Evolutionary conservation across 2,888 invertebrate species (phyloP), one percentile per base, ranked within the genome.

Genomic region (Nomada lathburiana): DNA sequence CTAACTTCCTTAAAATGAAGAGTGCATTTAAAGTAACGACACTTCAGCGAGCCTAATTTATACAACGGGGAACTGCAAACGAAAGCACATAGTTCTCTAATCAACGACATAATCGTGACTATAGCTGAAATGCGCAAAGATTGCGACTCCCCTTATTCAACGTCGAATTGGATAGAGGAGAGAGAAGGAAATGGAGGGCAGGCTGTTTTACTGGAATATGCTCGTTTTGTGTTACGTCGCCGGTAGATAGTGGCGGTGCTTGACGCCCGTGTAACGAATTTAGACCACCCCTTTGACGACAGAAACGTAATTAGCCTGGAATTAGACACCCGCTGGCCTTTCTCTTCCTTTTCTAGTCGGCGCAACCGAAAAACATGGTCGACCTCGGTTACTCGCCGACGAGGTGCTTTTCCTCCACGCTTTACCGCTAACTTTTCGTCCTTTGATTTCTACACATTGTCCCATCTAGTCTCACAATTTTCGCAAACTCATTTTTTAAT

Each of bases 231-330:
- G 76, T 83, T 76, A 63, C 67, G 55, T 82, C 64, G 70, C 42
- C 60, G 59, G 52, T 55, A 73, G 74, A 84, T 81, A 82, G 69
- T 44, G 79, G 13, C 68, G 69, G 62, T 67, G 74, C 82, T 86
- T 83, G 88, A 84, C 89, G 86, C 85, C 86, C 80, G 82, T 80
- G 52, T 88, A 90, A 91, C 88, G 85, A 92, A 89, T 88, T 91
- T 91, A 90, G 87, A 88, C 90, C 89, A 85, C 87, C 88, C 85
- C 89, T 92, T 91, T 91, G 89, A 90, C 86, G 89, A 88, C 84
- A 86, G 86, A 71, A 90, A 91, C 88, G 84, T 88, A 90, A 92
- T 92, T 91, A 92, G 82, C 76, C 84, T 83, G 82, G 86, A 90
- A 91, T 89, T 90, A 89, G 89, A 89, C 86, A 85, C 78, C 76